Conservation (phyloP, 2,797 vertebrate genomes). For the Crocodylus rhombifer region DNA sequence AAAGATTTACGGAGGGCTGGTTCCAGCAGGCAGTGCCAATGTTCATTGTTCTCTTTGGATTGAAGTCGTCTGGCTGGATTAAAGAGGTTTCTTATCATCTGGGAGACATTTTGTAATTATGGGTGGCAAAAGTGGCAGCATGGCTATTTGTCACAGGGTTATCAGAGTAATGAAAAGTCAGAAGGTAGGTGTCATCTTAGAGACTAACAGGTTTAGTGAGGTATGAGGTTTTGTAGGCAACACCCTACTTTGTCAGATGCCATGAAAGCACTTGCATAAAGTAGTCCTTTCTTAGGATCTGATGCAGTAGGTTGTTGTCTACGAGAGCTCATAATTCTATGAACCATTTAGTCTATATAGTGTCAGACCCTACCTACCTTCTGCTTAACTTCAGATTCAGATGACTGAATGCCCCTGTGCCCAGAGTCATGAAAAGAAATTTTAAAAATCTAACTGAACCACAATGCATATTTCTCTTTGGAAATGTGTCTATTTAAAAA, state of each 20-base stretch:
- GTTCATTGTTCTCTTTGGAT: background rate
- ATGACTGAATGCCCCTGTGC: too few relatives aligned
- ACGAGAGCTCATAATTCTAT: too few relatives aligned
- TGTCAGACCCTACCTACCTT: too few relatives aligned
- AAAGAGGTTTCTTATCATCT: background rate
- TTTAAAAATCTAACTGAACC: background rate
- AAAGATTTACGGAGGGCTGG: background rate
- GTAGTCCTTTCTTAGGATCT: too few relatives aligned
- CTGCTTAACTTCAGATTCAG: too few relatives aligned
- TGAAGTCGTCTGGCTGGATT: background rate
- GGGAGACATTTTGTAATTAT: background rate
- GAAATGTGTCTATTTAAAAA: background rate
- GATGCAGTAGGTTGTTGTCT: too few relatives aligned
- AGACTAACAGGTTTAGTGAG: too few relatives aligned
- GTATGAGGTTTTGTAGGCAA: too few relatives aligned
- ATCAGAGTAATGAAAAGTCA: background rate
- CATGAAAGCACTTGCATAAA: too few relatives aligned
- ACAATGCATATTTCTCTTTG: background rate
- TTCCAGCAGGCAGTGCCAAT: background rate
- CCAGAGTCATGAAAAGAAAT: background rate
- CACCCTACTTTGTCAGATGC: too few relatives aligned
- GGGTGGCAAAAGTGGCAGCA: rapidly evolving
- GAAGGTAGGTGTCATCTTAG: too few relatives aligned
- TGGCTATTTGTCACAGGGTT: background rate
- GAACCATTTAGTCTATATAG: too few relatives aligned